These are phyloP conservation scores for Torymus aiolomorphi DNA, from an alignment of 2,888 invertebrate genomes.

Conservation along the genomic window DNA sequence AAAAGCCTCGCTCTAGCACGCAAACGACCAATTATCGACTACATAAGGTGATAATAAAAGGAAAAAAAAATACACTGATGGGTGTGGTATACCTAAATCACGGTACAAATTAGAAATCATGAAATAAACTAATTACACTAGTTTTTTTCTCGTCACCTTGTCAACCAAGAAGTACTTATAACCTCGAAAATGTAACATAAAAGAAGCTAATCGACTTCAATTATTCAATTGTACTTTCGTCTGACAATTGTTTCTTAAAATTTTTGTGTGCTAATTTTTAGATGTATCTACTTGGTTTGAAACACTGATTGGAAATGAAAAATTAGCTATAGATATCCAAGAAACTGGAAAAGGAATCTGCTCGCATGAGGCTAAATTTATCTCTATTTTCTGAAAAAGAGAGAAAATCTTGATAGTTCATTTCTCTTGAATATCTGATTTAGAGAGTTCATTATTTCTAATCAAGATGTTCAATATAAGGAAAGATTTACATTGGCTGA, in stretches of 20 bases:
- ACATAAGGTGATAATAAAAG: conserved; percentile 24
- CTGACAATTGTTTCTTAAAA: neutral
- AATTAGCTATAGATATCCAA: neutral
- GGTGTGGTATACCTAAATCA: conserved; percentile 37
- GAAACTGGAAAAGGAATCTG: conserved; percentile 2
- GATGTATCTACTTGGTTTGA: conserved; percentile 7
- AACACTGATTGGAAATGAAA: neutral
- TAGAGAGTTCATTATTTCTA: conserved; percentile 17
- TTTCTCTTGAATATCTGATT: conserved; percentile 35
- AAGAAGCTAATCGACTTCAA: neutral
- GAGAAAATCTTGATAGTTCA: conserved; percentile 51
- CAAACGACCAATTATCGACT: conserved; percentile 16
- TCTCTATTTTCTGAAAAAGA: conserved; percentile 46
- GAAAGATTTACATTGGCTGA: conserved; percentile 72
- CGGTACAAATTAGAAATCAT: conserved; percentile 19
- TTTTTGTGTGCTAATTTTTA: conserved; percentile 6
- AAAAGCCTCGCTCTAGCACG: conserved; percentile 1
- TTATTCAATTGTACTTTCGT: conserved; percentile 9
- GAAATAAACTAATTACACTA: conserved; percentile 11
- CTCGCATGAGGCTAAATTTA: conserved; percentile 49
- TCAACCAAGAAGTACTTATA: neutral
- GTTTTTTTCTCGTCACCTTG: neutral
- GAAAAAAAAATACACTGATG: conserved; percentile 32
- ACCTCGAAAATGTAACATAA: conserved; percentile 20
- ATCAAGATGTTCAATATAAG: conserved; percentile 47